phyloP scores from a whole-genome alignment of 2,113 vertebrate genomes.

The Ophthalmolycus amberensis region DNA sequence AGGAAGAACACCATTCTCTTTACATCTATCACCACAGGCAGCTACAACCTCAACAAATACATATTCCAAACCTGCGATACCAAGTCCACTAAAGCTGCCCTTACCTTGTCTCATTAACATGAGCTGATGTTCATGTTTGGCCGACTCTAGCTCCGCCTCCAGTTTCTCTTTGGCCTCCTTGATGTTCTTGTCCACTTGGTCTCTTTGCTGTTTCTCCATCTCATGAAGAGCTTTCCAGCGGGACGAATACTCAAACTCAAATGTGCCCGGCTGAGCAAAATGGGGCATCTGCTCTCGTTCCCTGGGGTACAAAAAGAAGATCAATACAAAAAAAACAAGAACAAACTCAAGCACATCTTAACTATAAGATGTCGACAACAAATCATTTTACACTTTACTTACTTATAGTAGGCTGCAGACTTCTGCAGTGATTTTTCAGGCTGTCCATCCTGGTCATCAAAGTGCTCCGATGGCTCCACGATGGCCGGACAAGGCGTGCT shows the following conservation, averaged over 20 bases:
- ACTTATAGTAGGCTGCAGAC: conserved; percentile 96
- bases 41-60: not conserved
- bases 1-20: not conserved
- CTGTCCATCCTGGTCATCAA: conserved; percentile 96
- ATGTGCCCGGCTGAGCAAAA: conserved; percentile 97
- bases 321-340: not conserved
- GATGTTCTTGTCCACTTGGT: conserved; percentile 95
- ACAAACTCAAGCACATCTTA: not conserved
- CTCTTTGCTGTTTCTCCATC: conserved; percentile 96
- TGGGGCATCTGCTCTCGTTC: conserved; percentile 92
- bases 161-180: conserved; percentile 96
- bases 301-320: conserved; percentile 69
- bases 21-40: not conserved
- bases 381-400: conserved; percentile 46
- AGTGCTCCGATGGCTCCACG: conserved; percentile 95
- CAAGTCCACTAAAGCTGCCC: not conserved
- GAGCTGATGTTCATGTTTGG: conserved; percentile 96
- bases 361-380: not conserved
- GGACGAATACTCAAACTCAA: conserved; percentile 98
- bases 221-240: conserved; percentile 98
- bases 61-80: not conserved
- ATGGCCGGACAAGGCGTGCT: conserved; percentile 96
- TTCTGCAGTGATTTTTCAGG: conserved; percentile 95
- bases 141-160: conserved; percentile 97
- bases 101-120: conserved; percentile 99